Percentiles rank a stretch among this genome's conserved stretches.
Conservation (phyloP, 2,113 vertebrate genomes). For the Istiophorus platypterus region DNA sequence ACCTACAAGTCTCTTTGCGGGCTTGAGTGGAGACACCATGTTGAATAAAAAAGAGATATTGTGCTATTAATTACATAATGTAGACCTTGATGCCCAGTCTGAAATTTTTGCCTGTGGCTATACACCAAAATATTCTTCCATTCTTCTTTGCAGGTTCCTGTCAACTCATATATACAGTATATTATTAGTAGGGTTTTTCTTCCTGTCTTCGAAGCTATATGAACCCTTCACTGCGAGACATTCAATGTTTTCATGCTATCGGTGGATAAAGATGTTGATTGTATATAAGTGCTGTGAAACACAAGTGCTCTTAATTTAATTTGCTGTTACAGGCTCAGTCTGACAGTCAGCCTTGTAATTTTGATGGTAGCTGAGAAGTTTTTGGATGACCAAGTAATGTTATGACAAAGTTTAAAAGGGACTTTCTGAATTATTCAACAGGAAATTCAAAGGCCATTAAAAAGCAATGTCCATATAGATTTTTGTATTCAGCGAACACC, state of each 20-base stretch:
- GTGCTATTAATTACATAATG: constrained; percentile 34
- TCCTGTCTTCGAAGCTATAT: background rate
- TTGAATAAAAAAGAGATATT: constrained; percentile 33
- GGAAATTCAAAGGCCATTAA: constrained; percentile 24
- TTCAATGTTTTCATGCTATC: background rate
- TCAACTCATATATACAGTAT: background rate
- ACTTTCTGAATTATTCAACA: constrained; percentile 33
- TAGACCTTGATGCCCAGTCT: background rate
- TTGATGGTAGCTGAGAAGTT: background rate
- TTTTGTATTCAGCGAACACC: background rate
- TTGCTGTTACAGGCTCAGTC: background rate
- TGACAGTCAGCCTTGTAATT: background rate
- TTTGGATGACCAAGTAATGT: background rate
- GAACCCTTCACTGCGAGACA: background rate
- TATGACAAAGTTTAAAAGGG: constrained; percentile 3
- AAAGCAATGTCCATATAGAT: background rate
- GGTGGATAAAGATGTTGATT: background rate
- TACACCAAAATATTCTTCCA: background rate
- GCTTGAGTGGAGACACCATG: background rate
- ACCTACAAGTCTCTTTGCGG: constrained; percentile 6
- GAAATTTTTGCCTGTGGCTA: constrained; percentile 1
- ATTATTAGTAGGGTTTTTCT: background rate
- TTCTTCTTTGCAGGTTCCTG: background rate
- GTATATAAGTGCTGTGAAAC: constrained; percentile 16
- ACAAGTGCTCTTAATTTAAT: background rate